A percentile compares a stretch with the other conserved stretches of the same genome.
Evolutionary conservation across 2,888 invertebrate species (phyloP).

Genomic region (Cosmorhoe ocellata): DNA sequence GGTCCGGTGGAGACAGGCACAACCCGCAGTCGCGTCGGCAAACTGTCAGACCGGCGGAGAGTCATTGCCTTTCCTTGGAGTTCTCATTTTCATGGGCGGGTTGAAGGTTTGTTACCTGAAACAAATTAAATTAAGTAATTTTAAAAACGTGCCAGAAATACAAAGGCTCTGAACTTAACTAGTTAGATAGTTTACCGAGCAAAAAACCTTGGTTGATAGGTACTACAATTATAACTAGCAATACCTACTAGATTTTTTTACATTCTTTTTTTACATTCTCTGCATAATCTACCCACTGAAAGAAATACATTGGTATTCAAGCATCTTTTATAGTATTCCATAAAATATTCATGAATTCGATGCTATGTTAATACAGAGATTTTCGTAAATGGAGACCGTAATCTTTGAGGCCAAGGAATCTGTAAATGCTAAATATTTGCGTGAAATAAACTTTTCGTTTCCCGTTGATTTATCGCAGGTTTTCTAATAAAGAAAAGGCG

Average conservation of each 20-base stretch:
- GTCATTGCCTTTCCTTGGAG: conserved; percentile 65
- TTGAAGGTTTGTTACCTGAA: conserved; percentile 48
- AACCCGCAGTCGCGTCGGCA: conserved; percentile 67
- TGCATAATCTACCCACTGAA: no score
- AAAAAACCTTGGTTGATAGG: no score
- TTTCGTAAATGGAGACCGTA: conserved; percentile 50
- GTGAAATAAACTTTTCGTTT: conserved; percentile 35
- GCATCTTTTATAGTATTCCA: conserved; percentile 40
- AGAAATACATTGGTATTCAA: conserved; percentile 19
- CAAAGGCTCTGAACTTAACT: no score
- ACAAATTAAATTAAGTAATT: conserved; percentile 40
- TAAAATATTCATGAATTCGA: conserved; percentile 61
- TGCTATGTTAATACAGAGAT: conserved; percentile 64
- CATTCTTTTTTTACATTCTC: no score
- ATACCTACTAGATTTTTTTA: no score
- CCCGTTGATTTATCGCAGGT: conserved; percentile 32
- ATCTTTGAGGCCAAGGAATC: conserved; percentile 44
- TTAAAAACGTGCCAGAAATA: no score
- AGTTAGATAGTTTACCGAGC: no score
- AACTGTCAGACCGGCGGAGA: conserved; percentile 77
- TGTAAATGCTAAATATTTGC: conserved; percentile 43
- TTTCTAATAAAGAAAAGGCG: conserved; percentile 28
- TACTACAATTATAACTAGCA: no score
- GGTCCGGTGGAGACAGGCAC: conserved; percentile 44
- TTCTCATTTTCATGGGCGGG: conserved; percentile 67